A percentile compares a stretch with the other conserved stretches of the same genome.
Evolutionary conservation across 1,140 invertebrate species (phyloP).

Genomic region (Drosophila teissieri): DNA sequence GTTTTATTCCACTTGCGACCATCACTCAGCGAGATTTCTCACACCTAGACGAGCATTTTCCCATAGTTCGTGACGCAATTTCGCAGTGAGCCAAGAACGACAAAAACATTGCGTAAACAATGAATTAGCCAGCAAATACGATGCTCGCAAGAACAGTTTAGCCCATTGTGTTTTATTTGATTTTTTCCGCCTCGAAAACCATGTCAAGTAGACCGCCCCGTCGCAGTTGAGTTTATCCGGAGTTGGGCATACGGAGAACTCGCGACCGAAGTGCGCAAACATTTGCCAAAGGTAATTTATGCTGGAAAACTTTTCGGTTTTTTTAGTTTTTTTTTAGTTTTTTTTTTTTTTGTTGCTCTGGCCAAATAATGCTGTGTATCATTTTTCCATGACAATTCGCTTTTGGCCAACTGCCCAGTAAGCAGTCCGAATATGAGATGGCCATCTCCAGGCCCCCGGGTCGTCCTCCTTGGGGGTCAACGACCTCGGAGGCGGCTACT

Average conservation of each 20-base stretch:
- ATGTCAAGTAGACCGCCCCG: constrained; percentile 55
- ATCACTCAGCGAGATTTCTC: constrained; percentile 50
- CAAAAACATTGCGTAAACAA: constrained; percentile 69
- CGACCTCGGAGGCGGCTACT: constrained; percentile 27
- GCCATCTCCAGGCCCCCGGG: constrained; percentile 37
- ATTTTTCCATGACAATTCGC: constrained; percentile 71
- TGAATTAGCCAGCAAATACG: constrained; percentile 75
- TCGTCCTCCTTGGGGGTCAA: constrained; percentile 48
- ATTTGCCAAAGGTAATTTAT: constrained; percentile 53
- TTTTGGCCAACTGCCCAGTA: constrained; percentile 60
- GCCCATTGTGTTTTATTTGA: constrained; percentile 47
- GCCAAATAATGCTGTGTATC: constrained; percentile 37
- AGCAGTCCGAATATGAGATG: constrained; percentile 60
- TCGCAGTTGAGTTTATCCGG: constrained; percentile 7
- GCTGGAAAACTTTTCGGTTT: constrained; percentile 55
- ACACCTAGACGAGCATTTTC: constrained; percentile 49
- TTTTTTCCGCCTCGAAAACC: constrained; percentile 39
- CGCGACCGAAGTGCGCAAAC: constrained; percentile 29
- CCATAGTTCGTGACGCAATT: constrained; percentile 66
- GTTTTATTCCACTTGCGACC: constrained; percentile 37
- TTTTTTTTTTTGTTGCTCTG: background rate
- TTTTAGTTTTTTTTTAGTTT: too few species aligned
- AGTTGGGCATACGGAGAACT: constrained; percentile 15
- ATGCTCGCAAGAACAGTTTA: constrained; percentile 62
- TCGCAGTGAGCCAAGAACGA: constrained; percentile 30